Percentiles rank a stretch among this genome's conserved stretches.
Conservation (phyloP, 2,888 invertebrate genomes). For the Drosophila birchii region DNA sequence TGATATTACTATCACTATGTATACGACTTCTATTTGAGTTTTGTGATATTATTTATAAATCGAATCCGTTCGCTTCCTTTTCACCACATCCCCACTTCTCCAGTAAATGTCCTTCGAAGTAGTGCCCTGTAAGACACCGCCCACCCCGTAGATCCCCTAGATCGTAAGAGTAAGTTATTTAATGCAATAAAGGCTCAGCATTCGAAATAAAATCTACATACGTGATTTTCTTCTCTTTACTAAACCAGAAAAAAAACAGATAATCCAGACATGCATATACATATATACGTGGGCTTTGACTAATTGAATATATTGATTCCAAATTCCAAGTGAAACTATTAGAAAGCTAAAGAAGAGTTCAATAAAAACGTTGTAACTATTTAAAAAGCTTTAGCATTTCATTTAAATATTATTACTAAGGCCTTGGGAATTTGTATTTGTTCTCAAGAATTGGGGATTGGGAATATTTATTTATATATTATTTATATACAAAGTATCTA, state of each 20-base stretch:
- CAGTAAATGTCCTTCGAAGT: conserved; percentile 17
- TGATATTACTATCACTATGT: conserved; percentile 48
- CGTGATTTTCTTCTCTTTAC: conserved; percentile 21
- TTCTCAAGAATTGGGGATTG: background rate
- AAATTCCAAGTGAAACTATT: conserved; percentile 16
- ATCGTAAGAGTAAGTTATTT: conserved; percentile 35
- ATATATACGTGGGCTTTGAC: conserved; percentile 3
- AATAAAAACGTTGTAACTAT: conserved; percentile 69
- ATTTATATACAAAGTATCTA: too few species aligned
- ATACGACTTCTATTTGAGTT: conserved; percentile 78
- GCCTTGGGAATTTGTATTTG: background rate
- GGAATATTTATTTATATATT: background rate
- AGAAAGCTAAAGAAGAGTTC: conserved; percentile 24
- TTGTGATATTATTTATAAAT: conserved; percentile 78
- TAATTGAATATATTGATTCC: conserved; percentile 29
- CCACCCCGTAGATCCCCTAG: conserved; percentile 14
- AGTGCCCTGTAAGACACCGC: conserved; percentile 22
- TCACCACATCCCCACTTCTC: conserved; percentile 29
- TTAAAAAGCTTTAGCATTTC: conserved; percentile 16
- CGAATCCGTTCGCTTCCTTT: conserved; percentile 65
- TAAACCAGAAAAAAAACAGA: background rate
- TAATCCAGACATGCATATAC: background rate
- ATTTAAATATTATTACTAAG: background rate
- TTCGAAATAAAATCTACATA: conserved; percentile 27
- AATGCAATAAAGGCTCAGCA: conserved; percentile 46